phyloP scores from a whole-genome alignment of 2,113 vertebrate genomes.

The Pristiophorus japonicus region DNA sequence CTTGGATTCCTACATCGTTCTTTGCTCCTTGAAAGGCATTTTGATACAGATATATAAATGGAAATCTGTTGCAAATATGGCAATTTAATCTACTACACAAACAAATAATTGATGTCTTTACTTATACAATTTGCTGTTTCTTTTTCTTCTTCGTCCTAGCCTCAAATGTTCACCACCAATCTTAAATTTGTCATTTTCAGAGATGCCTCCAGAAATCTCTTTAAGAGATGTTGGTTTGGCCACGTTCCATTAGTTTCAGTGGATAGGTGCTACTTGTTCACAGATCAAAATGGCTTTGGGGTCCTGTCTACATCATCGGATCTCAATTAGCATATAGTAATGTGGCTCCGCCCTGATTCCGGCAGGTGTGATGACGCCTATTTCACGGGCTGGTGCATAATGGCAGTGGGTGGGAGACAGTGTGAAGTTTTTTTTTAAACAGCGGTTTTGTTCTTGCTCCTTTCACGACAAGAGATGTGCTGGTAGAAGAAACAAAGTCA shows the following conservation, averaged over 20 bases:
- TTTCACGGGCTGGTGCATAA: background rate
- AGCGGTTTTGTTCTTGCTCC: too few relatives aligned
- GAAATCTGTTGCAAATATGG: background rate
- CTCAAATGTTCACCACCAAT: background rate
- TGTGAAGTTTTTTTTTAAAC: too few relatives aligned
- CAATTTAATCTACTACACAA: background rate
- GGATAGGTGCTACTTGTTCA: background rate
- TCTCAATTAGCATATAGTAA: too few relatives aligned
- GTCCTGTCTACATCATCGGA: background rate
- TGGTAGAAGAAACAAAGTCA: background rate
- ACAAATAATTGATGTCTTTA: background rate
- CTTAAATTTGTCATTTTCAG: background rate
- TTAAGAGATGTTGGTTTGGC: background rate
- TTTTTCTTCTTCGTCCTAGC: background rate
- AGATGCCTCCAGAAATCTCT: background rate
- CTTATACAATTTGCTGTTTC: background rate
- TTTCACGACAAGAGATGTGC: background rate
- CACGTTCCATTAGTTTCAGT: background rate
- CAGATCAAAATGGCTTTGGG: background rate
- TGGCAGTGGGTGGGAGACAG: too few relatives aligned
- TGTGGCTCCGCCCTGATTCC: background rate
- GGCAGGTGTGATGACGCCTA: background rate
- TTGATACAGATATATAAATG: background rate
- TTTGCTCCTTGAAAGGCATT: background rate
- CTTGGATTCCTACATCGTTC: background rate